Conservation (phyloP, 1,140 invertebrate species). For the Zaprionus africanus region DNA sequence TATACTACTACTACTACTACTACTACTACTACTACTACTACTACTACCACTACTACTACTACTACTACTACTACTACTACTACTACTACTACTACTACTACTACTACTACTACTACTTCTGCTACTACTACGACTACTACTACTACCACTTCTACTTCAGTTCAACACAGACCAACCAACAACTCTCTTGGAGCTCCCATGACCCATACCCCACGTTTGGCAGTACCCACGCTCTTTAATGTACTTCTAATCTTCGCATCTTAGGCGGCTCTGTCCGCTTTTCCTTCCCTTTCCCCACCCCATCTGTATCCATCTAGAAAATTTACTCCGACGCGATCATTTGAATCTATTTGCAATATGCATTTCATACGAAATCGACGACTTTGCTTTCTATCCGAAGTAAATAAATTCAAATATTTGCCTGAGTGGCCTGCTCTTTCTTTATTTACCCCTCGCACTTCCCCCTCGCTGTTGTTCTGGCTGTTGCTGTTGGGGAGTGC, state of each 20-base stretch:
- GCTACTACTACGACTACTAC: not conserved
- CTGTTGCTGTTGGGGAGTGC: constrained; percentile 17
- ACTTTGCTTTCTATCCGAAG: constrained; percentile 9
- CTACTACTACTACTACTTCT: not conserved
- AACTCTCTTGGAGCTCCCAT: too few relatives aligned
- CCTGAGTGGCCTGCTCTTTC: constrained; percentile 7
- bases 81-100: not conserved
- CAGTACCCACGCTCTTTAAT: too few relatives aligned
- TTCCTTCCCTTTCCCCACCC: not conserved
- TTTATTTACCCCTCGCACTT: not conserved
- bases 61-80: not conserved
- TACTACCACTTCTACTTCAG: not conserved
- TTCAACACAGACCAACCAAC: too few relatives aligned
- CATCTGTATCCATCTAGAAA: not conserved
- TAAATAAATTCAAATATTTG: constrained; percentile 37
- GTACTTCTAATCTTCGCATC: not conserved
- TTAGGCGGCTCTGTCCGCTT: not conserved
- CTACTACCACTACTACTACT: not conserved
- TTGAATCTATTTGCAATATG: constrained; percentile 12
- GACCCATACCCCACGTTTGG: too few relatives aligned
- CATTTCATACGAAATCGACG: not conserved
- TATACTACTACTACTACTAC: not conserved
- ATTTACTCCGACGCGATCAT: not conserved
- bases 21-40: not conserved
- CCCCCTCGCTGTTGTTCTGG: not conserved